Evolutionary conservation across 1,140 invertebrate genomes (phyloP), one percentile per base, ranked within the genome.

Genomic region (Melanaphis sacchari): DNA sequence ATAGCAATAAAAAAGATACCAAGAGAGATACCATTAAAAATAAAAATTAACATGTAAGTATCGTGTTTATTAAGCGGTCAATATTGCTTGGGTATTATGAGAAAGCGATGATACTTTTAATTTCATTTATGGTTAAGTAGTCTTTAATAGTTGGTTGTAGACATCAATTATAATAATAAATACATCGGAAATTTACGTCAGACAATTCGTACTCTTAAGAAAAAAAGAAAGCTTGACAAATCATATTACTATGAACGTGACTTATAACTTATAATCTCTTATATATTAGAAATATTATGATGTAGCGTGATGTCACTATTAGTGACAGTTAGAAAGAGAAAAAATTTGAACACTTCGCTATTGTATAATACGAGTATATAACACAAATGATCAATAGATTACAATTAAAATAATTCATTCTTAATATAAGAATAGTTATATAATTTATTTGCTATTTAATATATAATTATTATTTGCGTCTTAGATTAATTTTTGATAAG

Each of bases 161-260:
- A 11, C 21, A 22, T 49, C 24, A n/a, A 84, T 49, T 84, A 49
- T 49, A 93, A 93, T 93, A 93, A 93, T 93, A 93, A 93, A 93
- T 38, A 85, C 49, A 84, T 85, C 81, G 41, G 38, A 15, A 52
- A 54, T 49, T 40, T 38, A 52, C 31, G 36, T 54, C 26, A 24
- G 41, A 38, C 31, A n/a, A 66, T 85, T 85, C 81, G 38, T 93
- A 36, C 81, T 26, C 81, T n/a, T 49, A 15, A 52, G 24, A 49
- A 92, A 54, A 93, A 93, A 93, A 93, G 91, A 93, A 93, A 93
- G 91, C 91, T 49, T 84, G 81, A 85, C 91, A 84, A 93, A 93
- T 85, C 38, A 84, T 81, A 85, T 81, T 18, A 49, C 85, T 93
- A 85, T 54, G 81, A 82, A 93, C 91, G 91, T 93, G 91, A 85